Evolutionary conservation across 1,140 invertebrate species (phyloP).

Genomic region (Pseudachorutes palmiensis): DNA sequence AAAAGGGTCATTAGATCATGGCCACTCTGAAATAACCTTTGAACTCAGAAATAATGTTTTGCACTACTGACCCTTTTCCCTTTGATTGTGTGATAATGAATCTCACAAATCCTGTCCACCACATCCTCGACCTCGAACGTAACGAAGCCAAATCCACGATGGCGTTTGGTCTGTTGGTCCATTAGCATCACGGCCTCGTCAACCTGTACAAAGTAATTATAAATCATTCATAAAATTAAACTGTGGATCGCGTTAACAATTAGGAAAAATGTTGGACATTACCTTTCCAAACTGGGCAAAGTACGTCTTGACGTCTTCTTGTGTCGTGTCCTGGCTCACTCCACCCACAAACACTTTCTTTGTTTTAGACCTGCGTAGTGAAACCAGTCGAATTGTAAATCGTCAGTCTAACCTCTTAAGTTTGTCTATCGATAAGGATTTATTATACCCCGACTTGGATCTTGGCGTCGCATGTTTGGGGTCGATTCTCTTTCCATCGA

Average conservation of each 20-base stretch:
- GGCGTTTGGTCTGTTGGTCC: slow-evolving; percentile 87
- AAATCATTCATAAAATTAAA: no score
- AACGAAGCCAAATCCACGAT: slow-evolving; percentile 83
- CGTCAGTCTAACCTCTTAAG: no score
- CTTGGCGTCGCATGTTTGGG: slow-evolving; percentile 87
- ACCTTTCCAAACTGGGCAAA: slow-evolving; percentile 86
- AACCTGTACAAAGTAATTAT: slow-evolving; percentile 32
- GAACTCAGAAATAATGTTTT: background rate
- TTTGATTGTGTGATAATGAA: slow-evolving; percentile 86
- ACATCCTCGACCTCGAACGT: slow-evolving; percentile 87
- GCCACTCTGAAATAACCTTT: background rate
- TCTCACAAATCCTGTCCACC: slow-evolving; percentile 79
- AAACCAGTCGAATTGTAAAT: no score
- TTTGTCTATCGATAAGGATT: no score
- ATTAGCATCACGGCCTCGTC: slow-evolving; percentile 89
- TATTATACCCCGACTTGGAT: slow-evolving; percentile 34
- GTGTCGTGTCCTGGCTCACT: slow-evolving; percentile 81
- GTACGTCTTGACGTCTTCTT: slow-evolving; percentile 82
- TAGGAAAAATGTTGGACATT: slow-evolving; percentile 6
- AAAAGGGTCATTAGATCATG: background rate
- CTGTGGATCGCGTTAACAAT: no score
- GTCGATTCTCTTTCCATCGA: slow-evolving; percentile 91
- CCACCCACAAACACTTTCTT: slow-evolving; percentile 89
- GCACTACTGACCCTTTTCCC: slow-evolving; percentile 64
- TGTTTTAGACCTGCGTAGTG: no score